A percentile compares a stretch with the other conserved stretches of the same genome.
Conservation (phyloP, 2,113 vertebrate species). For the Pholis gunnellus region DNA sequence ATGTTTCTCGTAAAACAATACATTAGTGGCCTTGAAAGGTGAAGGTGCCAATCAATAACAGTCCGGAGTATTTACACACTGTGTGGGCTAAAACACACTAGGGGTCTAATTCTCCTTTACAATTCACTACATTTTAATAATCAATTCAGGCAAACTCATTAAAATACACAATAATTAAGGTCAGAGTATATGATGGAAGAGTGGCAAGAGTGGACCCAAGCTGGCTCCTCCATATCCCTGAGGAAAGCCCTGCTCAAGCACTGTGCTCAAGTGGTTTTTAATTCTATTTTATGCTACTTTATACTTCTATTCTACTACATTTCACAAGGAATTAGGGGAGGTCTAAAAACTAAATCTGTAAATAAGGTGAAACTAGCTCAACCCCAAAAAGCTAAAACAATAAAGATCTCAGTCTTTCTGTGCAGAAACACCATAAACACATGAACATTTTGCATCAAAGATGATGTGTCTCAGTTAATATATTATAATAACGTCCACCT, state of each 20-base stretch:
- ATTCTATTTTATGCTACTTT: neutral
- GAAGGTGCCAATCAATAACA: neutral
- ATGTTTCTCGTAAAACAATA: neutral
- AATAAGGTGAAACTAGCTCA: neutral
- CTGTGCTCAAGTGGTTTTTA: neutral
- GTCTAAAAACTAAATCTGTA: neutral
- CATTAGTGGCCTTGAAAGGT: neutral
- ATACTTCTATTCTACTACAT: neutral
- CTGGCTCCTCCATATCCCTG: neutral
- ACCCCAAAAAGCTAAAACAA: neutral
- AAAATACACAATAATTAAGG: neutral
- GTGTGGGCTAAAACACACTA: neutral
- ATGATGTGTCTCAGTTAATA: neutral
- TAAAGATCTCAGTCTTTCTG: neutral
- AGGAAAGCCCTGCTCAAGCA: neutral
- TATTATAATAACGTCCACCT: neutral
- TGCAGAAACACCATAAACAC: neutral
- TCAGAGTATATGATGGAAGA: neutral
- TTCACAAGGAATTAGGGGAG: neutral
- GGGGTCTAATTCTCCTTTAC: neutral
- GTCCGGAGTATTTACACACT: neutral
- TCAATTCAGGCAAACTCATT: neutral
- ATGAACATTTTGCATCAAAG: neutral
- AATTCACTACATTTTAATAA: neutral
- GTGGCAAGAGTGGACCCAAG: neutral